Evolutionary conservation across 2,888 invertebrate species (phyloP).

Genomic region (Cynaeus angustus): DNA sequence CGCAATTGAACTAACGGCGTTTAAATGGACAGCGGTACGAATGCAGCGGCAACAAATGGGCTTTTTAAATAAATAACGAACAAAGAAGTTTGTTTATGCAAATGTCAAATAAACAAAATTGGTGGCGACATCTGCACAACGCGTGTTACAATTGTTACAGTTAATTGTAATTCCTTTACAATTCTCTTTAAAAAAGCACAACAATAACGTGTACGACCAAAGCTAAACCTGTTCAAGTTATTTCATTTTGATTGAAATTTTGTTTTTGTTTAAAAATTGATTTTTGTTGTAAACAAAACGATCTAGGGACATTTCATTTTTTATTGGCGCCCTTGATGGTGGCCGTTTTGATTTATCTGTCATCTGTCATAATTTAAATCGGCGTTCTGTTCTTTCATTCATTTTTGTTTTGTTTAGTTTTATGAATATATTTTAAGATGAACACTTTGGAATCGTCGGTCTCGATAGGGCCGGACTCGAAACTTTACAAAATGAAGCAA

Average conservation of each 20-base stretch:
- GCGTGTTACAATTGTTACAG: not conserved
- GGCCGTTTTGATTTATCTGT: conserved; percentile 25
- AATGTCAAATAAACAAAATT: conserved; percentile 35
- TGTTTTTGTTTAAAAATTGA: not conserved
- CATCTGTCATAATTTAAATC: conserved; percentile 36
- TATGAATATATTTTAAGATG: conserved; percentile 23
- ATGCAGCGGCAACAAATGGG: not conserved
- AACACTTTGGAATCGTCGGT: conserved; percentile 34
- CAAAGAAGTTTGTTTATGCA: conserved; percentile 18
- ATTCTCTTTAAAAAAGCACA: too few species aligned
- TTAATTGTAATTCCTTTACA: too few species aligned
- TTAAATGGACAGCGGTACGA: not conserved
- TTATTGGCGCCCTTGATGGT: not conserved
- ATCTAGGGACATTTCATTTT: not conserved
- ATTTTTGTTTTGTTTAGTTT: not conserved
- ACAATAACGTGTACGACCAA: too few species aligned
- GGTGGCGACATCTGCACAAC: conserved; percentile 14
- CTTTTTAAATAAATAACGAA: conserved; percentile 41
- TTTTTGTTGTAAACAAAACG: not conserved
- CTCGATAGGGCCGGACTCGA: conserved; percentile 42
- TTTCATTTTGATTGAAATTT: too few species aligned
- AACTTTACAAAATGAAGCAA: conserved; percentile 43
- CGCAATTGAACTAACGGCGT: conserved; percentile 10
- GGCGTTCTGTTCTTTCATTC: conserved; percentile 16
- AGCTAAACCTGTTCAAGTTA: too few species aligned